Evolutionary conservation across 1,140 invertebrate species (phyloP), one percentile per base, ranked within the genome.

Genomic region (Myzus persicae): DNA sequence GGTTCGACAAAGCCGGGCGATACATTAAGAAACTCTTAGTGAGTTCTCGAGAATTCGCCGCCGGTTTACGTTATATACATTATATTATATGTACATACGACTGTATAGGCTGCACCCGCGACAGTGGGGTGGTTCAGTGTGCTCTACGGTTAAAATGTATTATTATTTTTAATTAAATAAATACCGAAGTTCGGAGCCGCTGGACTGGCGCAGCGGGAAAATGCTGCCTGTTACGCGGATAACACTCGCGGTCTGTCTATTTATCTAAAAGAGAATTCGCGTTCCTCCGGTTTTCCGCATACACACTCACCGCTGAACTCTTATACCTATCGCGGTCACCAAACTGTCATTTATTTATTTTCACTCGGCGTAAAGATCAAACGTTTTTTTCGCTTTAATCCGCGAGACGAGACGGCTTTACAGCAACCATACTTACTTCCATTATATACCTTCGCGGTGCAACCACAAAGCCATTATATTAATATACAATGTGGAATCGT

Each of bases 131-230:
- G 59, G 59, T 76, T 76, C 31, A n/a, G 59, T 76, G 59, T 76
- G n/a, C 5, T 76, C 59, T 20, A 76, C 59, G 59, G 59, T 76
- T n/a, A n/a, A 76, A 76, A 76, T n/a, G 59, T 36, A 76, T 76
- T 76, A 76, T 76, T 76, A 76, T 76, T 76, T 76, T 76, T 76
- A 76, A 76, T 76, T 76, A 76, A 76, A 76, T 76, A 76, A 76
- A 76, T 76, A 76, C 59, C 59, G n/a, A 76, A 76, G 59, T 76
- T 18, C n/a, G n/a, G 59, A n/a, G 59, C 20, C 1, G 59, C 14
- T n/a, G 31, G 59, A 36, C 59, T n/a, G 31, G 31, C 18, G n/a
- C n/a, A n/a, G n/a, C n/a, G n/a, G 11, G 59, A n/a, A 76, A 76
- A 76, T 36, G 59, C 14, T 18, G 59, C n/a, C 59, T 18, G 59